A percentile compares a stretch with the other conserved stretches of the same genome.
These are phyloP conservation scores for Entomobrya proxima DNA, from an alignment of 2,888 invertebrate genomes.

Conservation along the genomic window DNA sequence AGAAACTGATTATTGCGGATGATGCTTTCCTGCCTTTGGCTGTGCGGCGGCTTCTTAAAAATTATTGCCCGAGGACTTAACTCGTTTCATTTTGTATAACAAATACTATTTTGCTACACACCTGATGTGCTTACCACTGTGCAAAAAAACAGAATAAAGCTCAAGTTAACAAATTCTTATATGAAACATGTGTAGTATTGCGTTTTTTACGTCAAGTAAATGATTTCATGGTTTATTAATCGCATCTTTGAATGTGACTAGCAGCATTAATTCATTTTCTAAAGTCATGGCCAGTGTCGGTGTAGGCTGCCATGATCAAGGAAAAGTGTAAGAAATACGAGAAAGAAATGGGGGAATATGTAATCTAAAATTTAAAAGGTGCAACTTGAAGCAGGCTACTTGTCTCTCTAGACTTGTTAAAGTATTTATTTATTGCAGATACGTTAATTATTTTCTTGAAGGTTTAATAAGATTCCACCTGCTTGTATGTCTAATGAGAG, in stretches of 20 bases:
- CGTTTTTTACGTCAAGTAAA: too few species aligned
- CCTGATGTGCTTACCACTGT: not conserved
- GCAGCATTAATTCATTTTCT: not conserved
- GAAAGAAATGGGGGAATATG: not conserved
- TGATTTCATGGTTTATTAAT: not conserved
- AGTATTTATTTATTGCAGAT: slow-evolving; percentile 60
- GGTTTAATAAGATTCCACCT: slow-evolving; percentile 59
- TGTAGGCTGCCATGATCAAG: not conserved
- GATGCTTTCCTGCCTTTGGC: slow-evolving; percentile 27
- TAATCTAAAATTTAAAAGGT: slow-evolving; percentile 58
- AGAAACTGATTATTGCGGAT: slow-evolving; percentile 56
- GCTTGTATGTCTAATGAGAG: slow-evolving; percentile 38
- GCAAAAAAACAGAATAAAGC: slow-evolving; percentile 10
- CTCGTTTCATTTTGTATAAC: slow-evolving; percentile 20
- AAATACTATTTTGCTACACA: slow-evolving; percentile 3
- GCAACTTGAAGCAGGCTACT: slow-evolving; percentile 56
- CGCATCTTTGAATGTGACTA: not conserved
- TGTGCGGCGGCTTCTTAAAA: slow-evolving; percentile 46
- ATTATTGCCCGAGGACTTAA: slow-evolving; percentile 48
- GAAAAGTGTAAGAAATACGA: not conserved
- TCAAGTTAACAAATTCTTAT: not conserved
- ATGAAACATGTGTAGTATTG: not conserved
- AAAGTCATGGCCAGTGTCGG: not conserved
- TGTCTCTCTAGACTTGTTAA: slow-evolving; percentile 62
- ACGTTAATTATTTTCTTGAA: slow-evolving; percentile 60